phyloP scores from a whole-genome alignment of 2,888 invertebrate species.

The Amorpha juglandis region DNA sequence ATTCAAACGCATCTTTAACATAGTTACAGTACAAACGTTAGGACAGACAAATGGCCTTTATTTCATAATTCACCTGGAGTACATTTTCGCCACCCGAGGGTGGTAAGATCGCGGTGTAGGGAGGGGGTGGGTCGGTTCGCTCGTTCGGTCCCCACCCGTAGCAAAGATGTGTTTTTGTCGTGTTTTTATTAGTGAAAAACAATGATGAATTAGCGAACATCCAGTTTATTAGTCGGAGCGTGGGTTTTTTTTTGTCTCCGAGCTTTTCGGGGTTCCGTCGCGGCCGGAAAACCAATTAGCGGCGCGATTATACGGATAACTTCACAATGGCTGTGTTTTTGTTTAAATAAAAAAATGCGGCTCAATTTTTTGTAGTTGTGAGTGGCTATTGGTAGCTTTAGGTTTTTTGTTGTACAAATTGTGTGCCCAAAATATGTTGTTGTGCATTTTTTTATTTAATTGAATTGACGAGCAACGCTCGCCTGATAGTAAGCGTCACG shows the following conservation, averaged over 20 bases:
- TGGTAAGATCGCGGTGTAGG: conserved; percentile 25
- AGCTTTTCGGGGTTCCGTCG: conserved; percentile 37
- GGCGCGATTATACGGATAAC: conserved; percentile 28
- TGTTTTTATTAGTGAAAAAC: conserved; percentile 80
- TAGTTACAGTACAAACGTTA: conserved; percentile 22
- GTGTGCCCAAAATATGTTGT: too few relatives aligned
- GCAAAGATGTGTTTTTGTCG: conserved; percentile 68
- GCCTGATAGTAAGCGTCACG: too few relatives aligned
- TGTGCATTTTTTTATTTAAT: too few relatives aligned
- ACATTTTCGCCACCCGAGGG: conserved; percentile 37
- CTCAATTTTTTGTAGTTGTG: conserved; percentile 32
- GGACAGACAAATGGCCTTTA: conserved; percentile 31
- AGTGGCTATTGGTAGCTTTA: neutral
- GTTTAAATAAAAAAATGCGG: conserved; percentile 28
- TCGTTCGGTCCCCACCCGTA: conserved; percentile 36
- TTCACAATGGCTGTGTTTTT: conserved; percentile 24
- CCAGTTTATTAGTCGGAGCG: conserved; percentile 67
- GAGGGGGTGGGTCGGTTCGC: conserved; percentile 32
- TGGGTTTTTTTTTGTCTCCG: conserved; percentile 57
- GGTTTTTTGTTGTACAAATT: too few relatives aligned
- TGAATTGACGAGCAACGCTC: too few relatives aligned
- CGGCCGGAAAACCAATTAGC: conserved; percentile 35
- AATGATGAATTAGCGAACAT: conserved; percentile 77
- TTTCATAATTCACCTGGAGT: conserved; percentile 44
- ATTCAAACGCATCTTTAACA: conserved; percentile 17